phyloP scores from a whole-genome alignment of 2,888 invertebrate species.

The Thymelicus lineola region DNA sequence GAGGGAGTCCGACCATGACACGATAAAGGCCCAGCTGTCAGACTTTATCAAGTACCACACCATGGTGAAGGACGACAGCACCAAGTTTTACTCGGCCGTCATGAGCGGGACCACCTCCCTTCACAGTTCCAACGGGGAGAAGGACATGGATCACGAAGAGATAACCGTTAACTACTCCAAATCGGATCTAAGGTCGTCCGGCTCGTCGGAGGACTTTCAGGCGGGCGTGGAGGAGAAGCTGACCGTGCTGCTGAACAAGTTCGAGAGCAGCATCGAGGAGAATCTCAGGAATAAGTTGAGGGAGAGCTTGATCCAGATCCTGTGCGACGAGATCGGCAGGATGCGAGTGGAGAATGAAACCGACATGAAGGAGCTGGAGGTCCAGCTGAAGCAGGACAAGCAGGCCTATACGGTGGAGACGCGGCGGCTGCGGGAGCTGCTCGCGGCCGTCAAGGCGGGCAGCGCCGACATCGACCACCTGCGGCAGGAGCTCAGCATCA shows the following conservation, averaged over 20 bases:
- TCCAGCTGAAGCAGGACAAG: constrained; percentile 84
- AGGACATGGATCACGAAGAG: constrained; percentile 80
- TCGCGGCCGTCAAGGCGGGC: constrained; percentile 85
- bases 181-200: constrained; percentile 70
- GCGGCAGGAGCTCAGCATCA: constrained; percentile 85
- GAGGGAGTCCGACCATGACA: constrained; percentile 65
- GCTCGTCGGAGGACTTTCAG: constrained; percentile 69
- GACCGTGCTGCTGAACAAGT: constrained; percentile 62
- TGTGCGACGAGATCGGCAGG: constrained; percentile 82
- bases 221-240: constrained; percentile 71
- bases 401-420: constrained; percentile 83
- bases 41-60: constrained; percentile 78
- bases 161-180: constrained; percentile 75
- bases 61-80: constrained; percentile 74
- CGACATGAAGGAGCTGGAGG: constrained; percentile 69
- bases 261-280: constrained; percentile 71
- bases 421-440: constrained; percentile 79
- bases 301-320: constrained; percentile 83
- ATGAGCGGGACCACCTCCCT: constrained; percentile 73
- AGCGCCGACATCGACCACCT: constrained; percentile 83
- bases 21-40: constrained; percentile 73
- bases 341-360: constrained; percentile 72
- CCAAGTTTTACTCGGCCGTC: constrained; percentile 74
- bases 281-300: constrained; percentile 75
- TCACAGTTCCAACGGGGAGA: constrained; percentile 75